Evolutionary conservation across 2,113 vertebrate species (phyloP), one percentile per base, ranked within the genome.

Genomic region (Pachycephala philippinensis): DNA sequence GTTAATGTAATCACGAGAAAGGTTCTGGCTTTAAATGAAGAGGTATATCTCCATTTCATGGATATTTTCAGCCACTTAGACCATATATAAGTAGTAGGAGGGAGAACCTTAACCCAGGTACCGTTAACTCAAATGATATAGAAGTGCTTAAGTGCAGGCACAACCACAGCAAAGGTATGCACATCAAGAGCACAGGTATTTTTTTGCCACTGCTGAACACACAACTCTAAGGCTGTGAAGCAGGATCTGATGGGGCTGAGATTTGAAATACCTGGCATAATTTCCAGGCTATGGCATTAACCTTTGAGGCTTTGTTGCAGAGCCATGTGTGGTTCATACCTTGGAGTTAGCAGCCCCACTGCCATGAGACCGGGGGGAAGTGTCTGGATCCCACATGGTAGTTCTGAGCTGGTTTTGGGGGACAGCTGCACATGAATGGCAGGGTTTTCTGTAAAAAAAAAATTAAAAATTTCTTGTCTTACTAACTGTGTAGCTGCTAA

Each of bases 1-100:
- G 97, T 97, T 98, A 98, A 95, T 97, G 95, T 87, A 94, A 93
- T 97, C 91, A 98, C 97, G 97, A 98, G 94, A 97, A 97, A 97
- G 27, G 92, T 97, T 98, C 92, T 97, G 94, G 88, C 84, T 97
- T 96, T 97, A 96, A 98, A 97, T 97, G 85, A 97, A 97, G 97
- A 98, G 91, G 82, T 97, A 23, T 30, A 33, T 85, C 91, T 96
- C 87, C 59, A 75, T 95, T 96, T 97, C 65, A 86, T 82, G 84
- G 79, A 68, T 89, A 80, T 96, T 96, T 97, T 95, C 95, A 96
- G 83, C 85, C 82, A 93, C 89, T 93, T 90, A 89, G 76, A 87
- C 72, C 45, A 35, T 60, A 87, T 56, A 33, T 49, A 87, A 95
- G 65, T 65, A 56, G 90, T 31, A 33, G 66, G 83, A 95, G 35